phyloP scores from a whole-genome alignment of 2,888 invertebrate species.

The Priocnemis perturbator region DNA sequence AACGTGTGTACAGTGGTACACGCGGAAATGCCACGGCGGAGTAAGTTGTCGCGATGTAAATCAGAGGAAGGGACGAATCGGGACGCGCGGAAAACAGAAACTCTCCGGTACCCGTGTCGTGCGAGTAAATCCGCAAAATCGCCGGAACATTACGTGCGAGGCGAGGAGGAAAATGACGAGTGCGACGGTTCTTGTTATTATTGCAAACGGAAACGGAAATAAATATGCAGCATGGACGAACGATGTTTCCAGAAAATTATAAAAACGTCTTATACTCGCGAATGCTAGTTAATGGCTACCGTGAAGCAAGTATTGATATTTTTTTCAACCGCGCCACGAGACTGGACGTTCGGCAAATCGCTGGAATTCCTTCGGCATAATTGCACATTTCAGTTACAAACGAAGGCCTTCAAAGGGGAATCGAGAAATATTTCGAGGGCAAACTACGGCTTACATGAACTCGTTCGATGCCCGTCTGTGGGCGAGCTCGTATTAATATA shows the following conservation, averaged over 20 bases:
- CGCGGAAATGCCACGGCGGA: slow-evolving; percentile 39
- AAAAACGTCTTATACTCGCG: no score
- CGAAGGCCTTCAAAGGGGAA: background rate
- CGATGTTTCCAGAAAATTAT: no score
- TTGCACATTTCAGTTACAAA: slow-evolving; percentile 6
- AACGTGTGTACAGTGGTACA: slow-evolving; percentile 32
- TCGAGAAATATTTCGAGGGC: background rate
- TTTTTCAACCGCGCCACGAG: no score
- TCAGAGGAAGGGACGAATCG: slow-evolving; percentile 44
- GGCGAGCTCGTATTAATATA: slow-evolving; percentile 34
- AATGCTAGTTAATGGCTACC: no score
- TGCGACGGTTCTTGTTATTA: no score
- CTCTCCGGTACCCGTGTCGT: slow-evolving; percentile 17
- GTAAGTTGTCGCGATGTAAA: slow-evolving; percentile 55
- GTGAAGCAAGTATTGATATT: no score
- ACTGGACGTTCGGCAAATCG: no score
- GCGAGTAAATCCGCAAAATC: no score
- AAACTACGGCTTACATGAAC: slow-evolving; percentile 1
- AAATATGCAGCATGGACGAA: no score
- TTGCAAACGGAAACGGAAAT: no score
- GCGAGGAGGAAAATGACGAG: no score
- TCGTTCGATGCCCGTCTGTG: slow-evolving; percentile 8
- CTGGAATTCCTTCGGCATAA: background rate
- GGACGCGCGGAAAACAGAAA: slow-evolving; percentile 51
- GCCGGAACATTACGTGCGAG: no score